phyloP scores from a whole-genome alignment of 2,888 invertebrate genomes.

The Dexiosoma caninum region DNA sequence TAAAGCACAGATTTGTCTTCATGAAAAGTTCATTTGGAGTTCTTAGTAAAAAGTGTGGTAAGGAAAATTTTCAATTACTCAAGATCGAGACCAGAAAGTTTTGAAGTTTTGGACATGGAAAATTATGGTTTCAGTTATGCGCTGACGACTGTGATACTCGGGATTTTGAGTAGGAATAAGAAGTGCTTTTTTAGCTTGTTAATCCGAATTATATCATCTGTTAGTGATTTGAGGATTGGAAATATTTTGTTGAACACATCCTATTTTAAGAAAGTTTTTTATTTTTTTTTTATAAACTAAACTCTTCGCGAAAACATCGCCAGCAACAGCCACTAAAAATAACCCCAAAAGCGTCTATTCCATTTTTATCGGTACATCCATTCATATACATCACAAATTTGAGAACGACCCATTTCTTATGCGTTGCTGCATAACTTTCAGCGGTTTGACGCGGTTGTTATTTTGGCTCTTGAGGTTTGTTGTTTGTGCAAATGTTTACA shows the following conservation, averaged over 20 bases:
- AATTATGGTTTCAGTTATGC: too few relatives aligned
- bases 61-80: too few relatives aligned
- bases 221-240: too few relatives aligned
- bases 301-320: not conserved
- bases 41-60: too few relatives aligned
- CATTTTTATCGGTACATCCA: conserved; percentile 38
- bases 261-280: not conserved
- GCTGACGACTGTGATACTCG: too few relatives aligned
- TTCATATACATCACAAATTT: conserved; percentile 47
- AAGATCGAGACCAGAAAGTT: too few relatives aligned
- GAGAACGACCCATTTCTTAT: conserved; percentile 59
- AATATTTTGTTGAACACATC: conserved; percentile 5
- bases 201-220: too few relatives aligned
- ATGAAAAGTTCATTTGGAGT: too few relatives aligned
- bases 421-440: conserved; percentile 36
- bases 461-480: conserved; percentile 37
- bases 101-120: too few relatives aligned
- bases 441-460: conserved; percentile 29
- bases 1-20: too few relatives aligned
- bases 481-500: conserved; percentile 63
- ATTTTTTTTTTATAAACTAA: conserved; percentile 3
- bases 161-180: too few relatives aligned
- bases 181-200: too few relatives aligned
- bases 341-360: conserved; percentile 35
- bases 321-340: conserved; percentile 27